Base-by-base conservation (phyloP, 2,797 vertebrate species). In the Gymnoscopelus braueri region DNA sequence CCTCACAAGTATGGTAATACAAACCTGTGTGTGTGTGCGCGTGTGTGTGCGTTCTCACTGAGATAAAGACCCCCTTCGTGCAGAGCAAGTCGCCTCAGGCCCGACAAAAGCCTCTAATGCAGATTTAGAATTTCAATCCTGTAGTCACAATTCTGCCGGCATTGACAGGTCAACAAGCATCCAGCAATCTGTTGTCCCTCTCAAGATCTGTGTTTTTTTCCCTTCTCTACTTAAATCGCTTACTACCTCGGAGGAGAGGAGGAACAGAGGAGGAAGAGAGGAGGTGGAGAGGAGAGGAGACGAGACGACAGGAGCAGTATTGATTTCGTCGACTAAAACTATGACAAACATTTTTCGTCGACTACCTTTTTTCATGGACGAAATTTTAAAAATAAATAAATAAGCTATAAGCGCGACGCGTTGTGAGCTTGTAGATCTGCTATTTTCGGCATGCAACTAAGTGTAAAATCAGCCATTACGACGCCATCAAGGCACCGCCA, bases 121-220 rank as follows among this genome's bases (percentile, higher is more conserved):
- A 86, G 90, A 92, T 93, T 93, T 93, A 92, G 88, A 83, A 88
- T 90, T 88, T 89, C 89, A 93, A 90, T 90, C 92, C 89, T 76
- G 81, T 48, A 1, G 65, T 76, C 84, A 79, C 83, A 85, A 77
- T 88, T 89, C 77, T 82, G 85, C 69, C 79, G 53, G 68, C 80
- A 78, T 54, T 84, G 84, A 91, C 91, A 90, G 85, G 88, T 91
- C 88, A 91, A 82, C 89, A 88, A 89, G 75, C 86, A 86, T 81
- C 74, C 69, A 70, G 60, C 90, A 93, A 90, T 91, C 90, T 92
- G 91, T 89, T 91, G 32, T 35, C 80, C 80, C 71, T 60, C 47
- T 51, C 61, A 70, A 81, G 49, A 75, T 84, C 75, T 83, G 81
- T 82, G 67, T 81, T 79, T 29, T 29, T 29, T 29, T 29, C 2